A percentile compares a stretch with the other conserved stretches of the same genome.
phyloP scores from a whole-genome alignment of 2,113 vertebrate genomes.

The Solenodon paradoxus region DNA sequence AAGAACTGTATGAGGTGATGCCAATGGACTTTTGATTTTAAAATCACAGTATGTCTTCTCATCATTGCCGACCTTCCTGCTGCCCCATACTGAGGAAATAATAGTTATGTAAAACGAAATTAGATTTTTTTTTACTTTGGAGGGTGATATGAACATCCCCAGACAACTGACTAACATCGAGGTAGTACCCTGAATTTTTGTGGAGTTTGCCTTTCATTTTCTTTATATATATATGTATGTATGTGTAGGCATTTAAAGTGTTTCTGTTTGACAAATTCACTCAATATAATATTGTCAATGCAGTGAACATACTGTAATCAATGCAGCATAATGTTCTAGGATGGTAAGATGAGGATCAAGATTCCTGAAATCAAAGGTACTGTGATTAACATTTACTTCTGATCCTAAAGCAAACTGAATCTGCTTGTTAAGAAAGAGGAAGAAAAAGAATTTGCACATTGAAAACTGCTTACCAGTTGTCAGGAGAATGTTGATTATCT shows the following conservation, averaged over 20 bases:
- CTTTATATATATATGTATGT: too few relatives aligned
- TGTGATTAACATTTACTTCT: too few relatives aligned
- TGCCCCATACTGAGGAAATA: neutral
- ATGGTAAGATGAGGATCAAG: neutral
- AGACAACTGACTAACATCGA: neutral
- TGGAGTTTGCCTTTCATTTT: neutral
- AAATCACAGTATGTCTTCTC: neutral
- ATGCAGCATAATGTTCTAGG: neutral
- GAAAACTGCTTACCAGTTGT: slow-evolving; percentile 13
- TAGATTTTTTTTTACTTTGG: neutral
- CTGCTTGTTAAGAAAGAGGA: neutral
- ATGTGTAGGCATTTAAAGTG: neutral
- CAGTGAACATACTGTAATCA: too few relatives aligned
- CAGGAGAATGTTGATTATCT: neutral
- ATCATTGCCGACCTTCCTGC: neutral
- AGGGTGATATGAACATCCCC: neutral
- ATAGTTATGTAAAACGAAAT: neutral
- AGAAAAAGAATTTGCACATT: neutral
- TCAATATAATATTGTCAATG: neutral
- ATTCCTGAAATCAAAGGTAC: neutral
- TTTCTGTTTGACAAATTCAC: neutral
- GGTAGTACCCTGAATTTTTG: neutral
- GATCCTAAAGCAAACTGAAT: neutral
- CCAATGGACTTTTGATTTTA: neutral
- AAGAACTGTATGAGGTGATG: neutral